Evolutionary conservation across 1,140 invertebrate genomes (phyloP).

Genomic region (Mylabris phalerata): DNA sequence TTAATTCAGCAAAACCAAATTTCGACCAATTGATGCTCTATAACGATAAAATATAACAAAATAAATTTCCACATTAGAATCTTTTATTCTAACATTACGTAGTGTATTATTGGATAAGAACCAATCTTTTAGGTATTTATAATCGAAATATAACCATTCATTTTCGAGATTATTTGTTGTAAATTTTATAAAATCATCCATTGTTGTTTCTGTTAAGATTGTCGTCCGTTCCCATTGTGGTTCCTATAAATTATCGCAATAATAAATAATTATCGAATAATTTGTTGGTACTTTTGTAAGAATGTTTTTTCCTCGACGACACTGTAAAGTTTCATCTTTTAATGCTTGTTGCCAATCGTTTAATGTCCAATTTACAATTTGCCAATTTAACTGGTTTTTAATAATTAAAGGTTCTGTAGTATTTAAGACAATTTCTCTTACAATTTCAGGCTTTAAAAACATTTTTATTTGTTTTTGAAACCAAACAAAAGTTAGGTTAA

Average conservation of each 20-base stretch:
- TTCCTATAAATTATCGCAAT: constrained; percentile 40
- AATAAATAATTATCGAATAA: constrained; percentile 15
- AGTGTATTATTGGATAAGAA: constrained; percentile 55
- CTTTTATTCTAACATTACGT: constrained; percentile 48
- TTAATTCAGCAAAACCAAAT: constrained; percentile 67
- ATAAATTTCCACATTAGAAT: constrained; percentile 37
- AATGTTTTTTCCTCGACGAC: constrained; percentile 43
- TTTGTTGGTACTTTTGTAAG: constrained; percentile 39
- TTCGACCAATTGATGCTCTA: constrained; percentile 64
- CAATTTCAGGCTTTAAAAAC: not conserved
- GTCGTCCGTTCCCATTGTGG: constrained; percentile 74
- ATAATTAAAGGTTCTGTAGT: constrained; percentile 29
- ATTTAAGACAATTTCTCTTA: constrained; percentile 18
- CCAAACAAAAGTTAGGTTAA: too few species aligned
- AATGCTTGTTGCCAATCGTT: constrained; percentile 42
- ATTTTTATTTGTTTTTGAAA: too few species aligned
- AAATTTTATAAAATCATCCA: constrained; percentile 56
- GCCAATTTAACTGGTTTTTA: constrained; percentile 37
- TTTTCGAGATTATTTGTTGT: constrained; percentile 28
- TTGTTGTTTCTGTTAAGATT: constrained; percentile 46
- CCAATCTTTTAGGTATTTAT: constrained; percentile 72
- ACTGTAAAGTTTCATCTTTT: constrained; percentile 41
- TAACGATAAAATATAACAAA: not conserved
- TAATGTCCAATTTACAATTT: constrained; percentile 44
- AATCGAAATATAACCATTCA: constrained; percentile 77